Evolutionary conservation across 2,797 vertebrate genomes (phyloP), one percentile per base, ranked within the genome.

Genomic region (Rhabdomys pumilio): DNA sequence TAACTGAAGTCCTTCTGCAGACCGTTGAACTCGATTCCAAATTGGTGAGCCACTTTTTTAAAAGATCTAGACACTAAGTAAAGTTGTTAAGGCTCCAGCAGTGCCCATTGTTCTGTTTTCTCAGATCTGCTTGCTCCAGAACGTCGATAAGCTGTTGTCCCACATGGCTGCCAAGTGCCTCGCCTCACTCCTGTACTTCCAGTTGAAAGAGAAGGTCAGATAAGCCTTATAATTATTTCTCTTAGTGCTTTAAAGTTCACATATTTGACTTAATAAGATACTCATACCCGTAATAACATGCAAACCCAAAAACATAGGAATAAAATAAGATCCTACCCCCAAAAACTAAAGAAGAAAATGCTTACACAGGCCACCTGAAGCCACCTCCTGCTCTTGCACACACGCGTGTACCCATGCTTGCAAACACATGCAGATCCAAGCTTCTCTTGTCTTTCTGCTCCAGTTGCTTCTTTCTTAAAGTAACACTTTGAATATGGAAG

Each of bases 131-230:
- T 96, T 98, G 73, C 98, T 99, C 1, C 44, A 94, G 31, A 94
- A 90, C 82, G 79, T 95, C 0, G 99, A 99, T 90, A 98, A 96
- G 87, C 96, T 99, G 26, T 80, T 99, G 24, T 98, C 98, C 94
- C 99, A 99, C 97, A 98, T 99, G 97, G 98, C 99, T 83, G 98
- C 99, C 5, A 99, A 99, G 97, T 98, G 98, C 81, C 98, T 98
- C 10, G 99, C 99, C 0, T 91, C 98, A 0, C 98, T 98, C 83
- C 98, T 99, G 19, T 96, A 98, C 97, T 98, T 99, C 97, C 98
- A 99, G 14, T 90, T 99, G 86, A 98, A 93, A 95, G 99, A 95
- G 96, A 97, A 96, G 97, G 99, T 99, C 79, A 98, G 99, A 73
- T 83, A 34, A 90, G 20, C 38, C 13, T n/a, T n/a, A n/a, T n/a